Evolutionary conservation across 2,113 vertebrate species (phyloP).

Genomic region (Zingel zingel): DNA sequence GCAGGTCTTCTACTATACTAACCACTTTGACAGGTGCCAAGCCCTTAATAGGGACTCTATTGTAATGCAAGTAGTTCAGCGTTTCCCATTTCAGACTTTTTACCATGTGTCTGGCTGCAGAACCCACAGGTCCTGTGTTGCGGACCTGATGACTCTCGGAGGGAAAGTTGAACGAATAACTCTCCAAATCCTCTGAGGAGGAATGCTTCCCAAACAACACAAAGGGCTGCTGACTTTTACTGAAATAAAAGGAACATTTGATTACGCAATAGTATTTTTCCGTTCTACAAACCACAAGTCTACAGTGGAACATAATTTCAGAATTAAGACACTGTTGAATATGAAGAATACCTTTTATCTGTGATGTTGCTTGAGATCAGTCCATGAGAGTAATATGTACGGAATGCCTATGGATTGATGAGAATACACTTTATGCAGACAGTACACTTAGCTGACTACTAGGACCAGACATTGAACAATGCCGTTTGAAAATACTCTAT

Average conservation of each 20-base stretch:
- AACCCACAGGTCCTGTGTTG: slow-evolving; percentile 89
- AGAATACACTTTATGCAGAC: slow-evolving; percentile 21
- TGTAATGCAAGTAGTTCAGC: neutral
- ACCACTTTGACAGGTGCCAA: neutral
- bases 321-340: neutral
- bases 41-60: neutral
- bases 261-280: neutral
- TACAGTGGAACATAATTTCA: neutral
- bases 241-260: slow-evolving; percentile 61
- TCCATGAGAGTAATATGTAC: slow-evolving; percentile 94
- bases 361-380: slow-evolving; percentile 96
- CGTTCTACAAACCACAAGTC: neutral
- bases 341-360: slow-evolving; percentile 89
- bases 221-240: slow-evolving; percentile 91
- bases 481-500: neutral
- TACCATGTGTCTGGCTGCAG: slow-evolving; percentile 93
- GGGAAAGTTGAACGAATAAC: slow-evolving; percentile 93
- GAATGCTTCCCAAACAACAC: slow-evolving; percentile 94
- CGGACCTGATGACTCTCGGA: slow-evolving; percentile 95
- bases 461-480: accelerated
- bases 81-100: slow-evolving; percentile 51
- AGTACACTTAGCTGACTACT: neutral
- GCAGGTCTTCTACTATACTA: neutral
- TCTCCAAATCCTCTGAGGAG: slow-evolving; percentile 89
- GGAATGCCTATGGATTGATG: slow-evolving; percentile 87